Evolutionary conservation across 2,797 vertebrate species (phyloP), one percentile per base, ranked within the genome.

Genomic region (Australoheros facetus): DNA sequence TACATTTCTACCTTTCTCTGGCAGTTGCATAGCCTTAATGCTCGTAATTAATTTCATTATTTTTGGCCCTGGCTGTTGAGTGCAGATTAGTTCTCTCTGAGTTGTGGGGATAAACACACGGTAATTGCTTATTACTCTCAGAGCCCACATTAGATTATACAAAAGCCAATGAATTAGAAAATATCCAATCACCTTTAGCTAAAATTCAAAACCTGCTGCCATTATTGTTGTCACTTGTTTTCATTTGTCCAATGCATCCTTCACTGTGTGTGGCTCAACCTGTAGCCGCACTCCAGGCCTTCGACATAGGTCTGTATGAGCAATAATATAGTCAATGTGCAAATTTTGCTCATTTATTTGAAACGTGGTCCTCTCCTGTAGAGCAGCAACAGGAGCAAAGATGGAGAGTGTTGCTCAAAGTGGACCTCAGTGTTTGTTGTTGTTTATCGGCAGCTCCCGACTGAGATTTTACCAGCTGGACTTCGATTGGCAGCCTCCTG

Each of bases 11-110:
- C 91, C 93, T 94, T 94, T 92, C 82, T 83, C 78, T 90, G 77
- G 81, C 85, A 89, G 89, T 93, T 81, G 89, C 88, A 56, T 86
- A 85, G 91, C 85, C 83, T 93, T 92, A 92, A 93, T 93, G 90
- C 89, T 90, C 51, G 30, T 90, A 93, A 93, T 94, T 94, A 93
- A 96, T 94, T 94, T 93, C 85, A 95, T 94, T 95, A 94, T 94
- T 94, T 89, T 89, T 89, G 85, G 91, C 21, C 91, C 88, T 90
- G 85, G 86, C 92, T 93, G 86, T 87, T 94, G 84, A 93, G 90
- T 86, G 88, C 89, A 91, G 89, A 93, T 92, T 94, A 94, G 90
- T 94, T 91, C 77, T 89, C 88, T 87, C 73, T 77, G 80, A 84
- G 75, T 84, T 88, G 88, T 77, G 88, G 88, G 91, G 90, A 94